Evolutionary conservation across 2,888 invertebrate genomes (phyloP).

Genomic region (Xanthia icteritia): DNA sequence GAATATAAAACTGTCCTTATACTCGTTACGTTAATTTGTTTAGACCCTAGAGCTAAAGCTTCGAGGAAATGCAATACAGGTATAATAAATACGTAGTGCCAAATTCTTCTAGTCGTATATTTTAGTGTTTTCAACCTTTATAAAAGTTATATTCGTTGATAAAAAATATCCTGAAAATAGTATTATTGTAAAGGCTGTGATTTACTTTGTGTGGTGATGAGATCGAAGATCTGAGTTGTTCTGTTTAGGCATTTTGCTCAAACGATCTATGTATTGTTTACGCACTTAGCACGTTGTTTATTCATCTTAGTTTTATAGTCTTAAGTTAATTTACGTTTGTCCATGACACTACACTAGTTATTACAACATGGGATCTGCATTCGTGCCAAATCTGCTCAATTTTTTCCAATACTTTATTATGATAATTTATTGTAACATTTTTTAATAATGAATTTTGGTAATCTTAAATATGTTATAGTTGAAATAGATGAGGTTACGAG

Average conservation of each 20-base stretch:
- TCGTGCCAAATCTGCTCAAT: conserved; percentile 88
- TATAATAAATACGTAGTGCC: conserved; percentile 75
- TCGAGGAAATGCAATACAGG: conserved; percentile 71
- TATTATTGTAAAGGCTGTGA: conserved; percentile 88
- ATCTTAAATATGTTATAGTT: conserved; percentile 67
- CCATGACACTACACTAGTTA: conserved; percentile 58
- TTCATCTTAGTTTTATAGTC: conserved; percentile 50
- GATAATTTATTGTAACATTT: conserved; percentile 72
- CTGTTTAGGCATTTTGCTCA: conserved; percentile 71
- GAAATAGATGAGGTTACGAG: conserved; percentile 57
- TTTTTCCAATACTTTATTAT: conserved; percentile 76
- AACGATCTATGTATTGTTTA: conserved; percentile 60
- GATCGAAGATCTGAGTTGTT: conserved; percentile 81
- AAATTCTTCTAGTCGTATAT: conserved; percentile 75
- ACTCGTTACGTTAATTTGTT: conserved; percentile 59
- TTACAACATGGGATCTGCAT: conserved; percentile 72
- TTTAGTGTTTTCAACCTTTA: conserved; percentile 71
- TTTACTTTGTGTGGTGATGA: conserved; percentile 83
- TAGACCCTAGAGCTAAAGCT: conserved; percentile 71
- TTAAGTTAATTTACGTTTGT: conserved; percentile 58
- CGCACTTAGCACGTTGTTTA: conserved; percentile 51
- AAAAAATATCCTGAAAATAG: conserved; percentile 66
- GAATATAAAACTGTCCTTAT: conserved; percentile 55
- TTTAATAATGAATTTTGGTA: conserved; percentile 70
- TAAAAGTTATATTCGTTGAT: conserved; percentile 64